A percentile compares a stretch with the other conserved stretches of the same genome.
Conservation (phyloP, 2,888 invertebrate species). For the Caenorhabditis virilis region DNA sequence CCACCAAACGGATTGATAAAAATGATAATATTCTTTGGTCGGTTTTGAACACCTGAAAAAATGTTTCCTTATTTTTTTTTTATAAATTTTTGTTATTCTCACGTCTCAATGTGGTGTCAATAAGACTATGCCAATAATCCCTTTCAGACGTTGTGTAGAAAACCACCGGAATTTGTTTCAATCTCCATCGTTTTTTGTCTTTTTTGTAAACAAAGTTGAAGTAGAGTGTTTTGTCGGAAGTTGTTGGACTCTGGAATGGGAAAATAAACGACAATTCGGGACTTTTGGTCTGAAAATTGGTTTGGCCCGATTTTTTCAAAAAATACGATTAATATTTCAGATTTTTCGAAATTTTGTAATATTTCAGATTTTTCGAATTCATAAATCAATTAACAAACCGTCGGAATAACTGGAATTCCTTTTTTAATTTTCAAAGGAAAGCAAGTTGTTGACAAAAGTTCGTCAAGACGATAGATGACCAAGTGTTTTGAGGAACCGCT, state of each 20-base stretch:
- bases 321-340: too few relatives aligned
- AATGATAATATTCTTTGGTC: slow-evolving; percentile 78
- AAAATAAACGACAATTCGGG: too few relatives aligned
- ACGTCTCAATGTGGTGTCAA: slow-evolving; percentile 44
- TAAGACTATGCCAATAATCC: slow-evolving; percentile 51
- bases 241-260: slow-evolving; percentile 21
- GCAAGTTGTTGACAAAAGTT: slow-evolving; percentile 44
- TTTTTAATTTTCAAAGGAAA: slow-evolving; percentile 43
- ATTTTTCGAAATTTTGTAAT: neutral
- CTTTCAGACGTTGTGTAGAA: slow-evolving; percentile 46
- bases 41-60: slow-evolving; percentile 61
- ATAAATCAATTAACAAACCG: slow-evolving; percentile 9
- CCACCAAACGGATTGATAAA: slow-evolving; percentile 87
- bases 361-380: neutral
- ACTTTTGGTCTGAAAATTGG: too few relatives aligned
- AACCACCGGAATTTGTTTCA: slow-evolving; percentile 52
- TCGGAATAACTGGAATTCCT: slow-evolving; percentile 43
- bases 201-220: slow-evolving; percentile 65
- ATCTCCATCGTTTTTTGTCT: slow-evolving; percentile 63
- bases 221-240: slow-evolving; percentile 50
- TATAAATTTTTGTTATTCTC: neutral
- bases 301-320: too few relatives aligned
- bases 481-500: slow-evolving; percentile 46
- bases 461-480: slow-evolving; percentile 54
- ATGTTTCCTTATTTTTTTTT: neutral